phyloP scores from a whole-genome alignment of 2,113 vertebrate species.

The Prietella phreatophila region DNA sequence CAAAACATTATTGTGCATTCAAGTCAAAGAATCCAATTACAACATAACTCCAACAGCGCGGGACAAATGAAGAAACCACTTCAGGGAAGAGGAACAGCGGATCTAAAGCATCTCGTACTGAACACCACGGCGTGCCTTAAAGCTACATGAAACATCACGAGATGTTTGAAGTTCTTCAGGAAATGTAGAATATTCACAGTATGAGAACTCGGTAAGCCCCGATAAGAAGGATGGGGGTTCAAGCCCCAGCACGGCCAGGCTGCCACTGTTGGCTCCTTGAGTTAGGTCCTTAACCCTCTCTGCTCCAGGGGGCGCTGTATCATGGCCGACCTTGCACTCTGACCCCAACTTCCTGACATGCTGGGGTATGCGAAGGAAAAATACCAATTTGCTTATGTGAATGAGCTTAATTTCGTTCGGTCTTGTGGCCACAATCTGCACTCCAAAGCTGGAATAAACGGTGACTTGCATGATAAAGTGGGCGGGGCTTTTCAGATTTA shows the following conservation, averaged over 20 bases:
- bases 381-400: neutral
- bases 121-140: neutral
- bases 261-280: too few relatives aligned
- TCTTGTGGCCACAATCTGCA: neutral
- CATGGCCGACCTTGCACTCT: too few relatives aligned
- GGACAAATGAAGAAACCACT: conserved; percentile 9
- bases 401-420: neutral
- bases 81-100: neutral
- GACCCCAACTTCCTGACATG: too few relatives aligned
- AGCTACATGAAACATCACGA: neutral
- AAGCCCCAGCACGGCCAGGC: too few relatives aligned
- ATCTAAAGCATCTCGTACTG: neutral
- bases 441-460: neutral
- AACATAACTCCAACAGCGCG: neutral
- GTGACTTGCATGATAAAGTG: neutral
- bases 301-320: too few relatives aligned
- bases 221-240: too few relatives aligned
- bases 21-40: conserved; percentile 22
- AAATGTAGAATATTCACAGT: neutral
- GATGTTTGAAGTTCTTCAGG: conserved; percentile 1
- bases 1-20: conserved; percentile 8
- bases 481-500: neutral
- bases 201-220: neutral
- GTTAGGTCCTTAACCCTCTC: too few relatives aligned
- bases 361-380: neutral